phyloP scores from a whole-genome alignment of 1,140 invertebrate species.

The Pararge aegeria region DNA sequence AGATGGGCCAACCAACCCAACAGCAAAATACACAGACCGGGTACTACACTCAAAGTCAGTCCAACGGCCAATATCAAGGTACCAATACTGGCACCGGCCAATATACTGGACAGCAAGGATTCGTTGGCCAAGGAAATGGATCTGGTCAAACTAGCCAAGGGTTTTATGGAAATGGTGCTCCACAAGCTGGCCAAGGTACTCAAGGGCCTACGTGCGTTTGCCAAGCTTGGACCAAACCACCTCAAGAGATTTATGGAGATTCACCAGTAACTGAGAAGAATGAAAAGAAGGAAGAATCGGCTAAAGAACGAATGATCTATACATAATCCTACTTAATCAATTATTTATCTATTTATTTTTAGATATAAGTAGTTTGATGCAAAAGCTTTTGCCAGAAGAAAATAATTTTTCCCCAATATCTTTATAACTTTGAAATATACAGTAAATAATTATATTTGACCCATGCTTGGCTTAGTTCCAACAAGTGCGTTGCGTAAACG shows the following conservation, averaged over 20 bases:
- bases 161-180: conserved; percentile 38
- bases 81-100: conserved; percentile 15
- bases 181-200: conserved; percentile 34
- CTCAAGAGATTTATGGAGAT: conserved; percentile 29
- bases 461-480: too few species aligned
- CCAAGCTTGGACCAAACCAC: conserved; percentile 63
- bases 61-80: conserved; percentile 30
- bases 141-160: conserved; percentile 39
- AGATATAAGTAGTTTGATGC: too few species aligned
- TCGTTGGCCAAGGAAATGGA: conserved; percentile 22
- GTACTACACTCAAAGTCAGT: conserved; percentile 25
- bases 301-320: not conserved
- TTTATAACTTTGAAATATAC: too few species aligned
- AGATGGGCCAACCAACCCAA: conserved; percentile 24
- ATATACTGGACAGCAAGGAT: conserved; percentile 20
- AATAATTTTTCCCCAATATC: too few species aligned
- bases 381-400: too few species aligned
- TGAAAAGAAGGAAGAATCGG: conserved; percentile 31
- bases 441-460: too few species aligned
- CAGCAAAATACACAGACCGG: conserved; percentile 22
- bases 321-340: not conserved
- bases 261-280: conserved; percentile 34
- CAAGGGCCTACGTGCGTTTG: conserved; percentile 65
- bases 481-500: too few species aligned
- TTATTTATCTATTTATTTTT: not conserved